Base-by-base conservation (phyloP, 1,140 invertebrate genomes). In the Augochlora pura region DNA sequence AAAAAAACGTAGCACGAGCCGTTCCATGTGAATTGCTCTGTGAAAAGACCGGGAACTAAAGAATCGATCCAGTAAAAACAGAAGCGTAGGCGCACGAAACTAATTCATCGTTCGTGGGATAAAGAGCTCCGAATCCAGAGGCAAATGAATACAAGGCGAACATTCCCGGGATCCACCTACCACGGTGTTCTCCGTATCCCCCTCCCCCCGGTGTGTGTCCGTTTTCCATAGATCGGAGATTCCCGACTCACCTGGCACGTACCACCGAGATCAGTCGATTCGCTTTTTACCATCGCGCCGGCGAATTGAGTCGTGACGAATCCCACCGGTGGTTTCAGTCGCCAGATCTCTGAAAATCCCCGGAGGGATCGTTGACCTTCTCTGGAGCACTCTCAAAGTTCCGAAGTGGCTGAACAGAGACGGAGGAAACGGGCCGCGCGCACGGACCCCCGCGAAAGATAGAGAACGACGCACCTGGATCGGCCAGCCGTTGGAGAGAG, bases 341-440 rank as follows among this genome's bases (percentile, higher is more conserved):
- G 84, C 75, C 80, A 80, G 86, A 87, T 85, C 86, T 72, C 86
- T 87, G 86, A 88, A 89, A 88, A 87, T 84, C 82, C 82, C 84
- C 82, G 62, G 81, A 81, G 86, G 83, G 86, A 88, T 89, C 86
- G 81, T 89, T 88, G 86, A 87, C 87, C 86, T 82, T 82, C 80
- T 82, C 77, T 78, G 73, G 62, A 74, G 75, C 77, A 73, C 86
- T 77, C 86, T 78, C 80, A 65, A 83, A 87, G 72, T 87, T 86
- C 70, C 86, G 69, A 85, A 80, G 86, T 80, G 81, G 74, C 75
- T 78, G 76, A 83, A 85, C 67, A 75, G 82, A 69, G 79, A 85
- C 65, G 54, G 60, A 63, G 73, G n/a, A 21, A n/a, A 46, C 27
- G 25, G 59, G 32, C 49, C 49, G 49, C 14, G 64, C 80, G 81